Conservation (phyloP, 2,113 vertebrate species). For the Pycnonotus jocosus region DNA sequence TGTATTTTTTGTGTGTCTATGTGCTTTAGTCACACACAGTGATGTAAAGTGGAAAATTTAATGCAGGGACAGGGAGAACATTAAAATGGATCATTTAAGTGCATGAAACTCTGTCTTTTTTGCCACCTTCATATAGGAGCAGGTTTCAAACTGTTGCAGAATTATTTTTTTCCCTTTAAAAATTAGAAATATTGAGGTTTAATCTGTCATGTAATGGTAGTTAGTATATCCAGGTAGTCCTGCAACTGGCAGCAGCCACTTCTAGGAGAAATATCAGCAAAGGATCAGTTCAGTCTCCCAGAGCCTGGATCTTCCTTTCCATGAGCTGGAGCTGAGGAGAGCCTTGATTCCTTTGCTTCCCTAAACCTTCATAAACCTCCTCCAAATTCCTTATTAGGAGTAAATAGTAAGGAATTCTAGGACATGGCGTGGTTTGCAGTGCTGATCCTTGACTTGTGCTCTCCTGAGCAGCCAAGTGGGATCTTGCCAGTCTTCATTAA, state of each 20-base stretch:
- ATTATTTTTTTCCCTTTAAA: background rate
- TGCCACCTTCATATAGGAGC: rapidly evolving
- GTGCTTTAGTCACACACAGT: background rate
- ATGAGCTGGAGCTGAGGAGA: background rate
- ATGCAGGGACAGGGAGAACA: background rate
- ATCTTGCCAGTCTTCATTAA: background rate
- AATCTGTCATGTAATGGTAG: rapidly evolving
- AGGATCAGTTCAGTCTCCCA: background rate
- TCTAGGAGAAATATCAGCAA: background rate
- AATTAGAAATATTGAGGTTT: background rate
- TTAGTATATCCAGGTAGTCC: background rate
- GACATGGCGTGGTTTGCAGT: background rate
- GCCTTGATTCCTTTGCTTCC: background rate
- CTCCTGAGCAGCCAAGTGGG: background rate
- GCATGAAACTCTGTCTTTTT: background rate
- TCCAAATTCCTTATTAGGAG: background rate
- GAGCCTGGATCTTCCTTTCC: background rate
- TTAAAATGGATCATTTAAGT: background rate
- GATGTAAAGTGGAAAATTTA: background rate
- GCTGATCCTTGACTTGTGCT: background rate
- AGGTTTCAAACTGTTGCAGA: background rate
- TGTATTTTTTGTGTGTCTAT: background rate
- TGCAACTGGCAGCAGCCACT: background rate
- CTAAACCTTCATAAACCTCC: background rate
- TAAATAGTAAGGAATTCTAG: background rate